These are phyloP conservation scores for Quadriops clusia DNA, from an alignment of 2,888 invertebrate species.

Conservation along the genomic window DNA sequence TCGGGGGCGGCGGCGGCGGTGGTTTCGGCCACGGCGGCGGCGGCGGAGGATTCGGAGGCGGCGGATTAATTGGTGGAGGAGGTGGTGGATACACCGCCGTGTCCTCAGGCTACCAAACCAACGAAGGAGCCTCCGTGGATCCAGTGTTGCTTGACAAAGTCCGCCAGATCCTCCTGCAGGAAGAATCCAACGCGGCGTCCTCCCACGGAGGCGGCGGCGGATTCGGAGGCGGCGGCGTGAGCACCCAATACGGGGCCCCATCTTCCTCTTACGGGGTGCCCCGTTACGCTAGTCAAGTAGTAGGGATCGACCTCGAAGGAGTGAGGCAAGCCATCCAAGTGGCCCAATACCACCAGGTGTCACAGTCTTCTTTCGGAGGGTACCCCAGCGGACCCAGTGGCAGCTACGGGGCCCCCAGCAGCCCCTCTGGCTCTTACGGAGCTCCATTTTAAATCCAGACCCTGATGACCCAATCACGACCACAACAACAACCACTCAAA, in stretches of 20 bases:
- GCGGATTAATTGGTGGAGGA: slow-evolving; percentile 44
- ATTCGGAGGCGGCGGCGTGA: slow-evolving; percentile 41
- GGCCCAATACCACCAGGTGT: slow-evolving; percentile 67
- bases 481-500: slow-evolving; percentile 19
- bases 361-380: slow-evolving; percentile 41
- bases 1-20: slow-evolving; percentile 36
- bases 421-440: slow-evolving; percentile 59
- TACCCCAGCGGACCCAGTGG: slow-evolving; percentile 38
- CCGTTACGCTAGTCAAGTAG: slow-evolving; percentile 47
- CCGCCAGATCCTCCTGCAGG: slow-evolving; percentile 72
- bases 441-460: slow-evolving; percentile 37
- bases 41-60: slow-evolving; percentile 28
- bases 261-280: slow-evolving; percentile 56
- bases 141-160: slow-evolving; percentile 69
- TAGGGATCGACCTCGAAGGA: slow-evolving; percentile 75
- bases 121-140: slow-evolving; percentile 74
- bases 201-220: slow-evolving; percentile 40
- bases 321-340: slow-evolving; percentile 81
- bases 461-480: background rate
- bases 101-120: slow-evolving; percentile 66
- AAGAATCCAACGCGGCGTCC: slow-evolving; percentile 55
- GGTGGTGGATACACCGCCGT: slow-evolving; percentile 67
- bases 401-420: slow-evolving; percentile 42
- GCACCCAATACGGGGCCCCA: slow-evolving; percentile 41
- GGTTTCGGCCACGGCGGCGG: slow-evolving; percentile 9